These are phyloP conservation scores for Maniola hyperantus DNA, from an alignment of 2,888 invertebrate species.

Conservation along the genomic window DNA sequence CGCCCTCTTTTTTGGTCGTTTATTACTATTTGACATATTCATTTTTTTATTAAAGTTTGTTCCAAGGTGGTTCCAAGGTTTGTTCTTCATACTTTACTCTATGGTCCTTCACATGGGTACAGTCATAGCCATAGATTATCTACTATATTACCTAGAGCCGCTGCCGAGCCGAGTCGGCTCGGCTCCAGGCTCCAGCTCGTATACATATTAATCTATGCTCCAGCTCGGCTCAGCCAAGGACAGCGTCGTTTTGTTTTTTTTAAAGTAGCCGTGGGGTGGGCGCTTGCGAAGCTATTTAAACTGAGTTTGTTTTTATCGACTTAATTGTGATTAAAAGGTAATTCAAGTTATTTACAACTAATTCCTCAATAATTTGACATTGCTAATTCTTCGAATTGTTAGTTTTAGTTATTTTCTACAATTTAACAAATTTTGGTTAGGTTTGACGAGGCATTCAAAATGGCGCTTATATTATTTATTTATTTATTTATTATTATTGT, in stretches of 20 bases:
- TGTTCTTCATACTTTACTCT: too few relatives aligned
- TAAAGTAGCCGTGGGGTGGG: not conserved
- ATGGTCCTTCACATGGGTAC: too few relatives aligned
- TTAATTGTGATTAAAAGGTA: not conserved
- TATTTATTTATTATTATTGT: too few relatives aligned
- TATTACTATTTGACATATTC: slow-evolving; percentile 33
- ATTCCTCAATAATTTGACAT: not conserved
- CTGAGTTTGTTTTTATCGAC: not conserved
- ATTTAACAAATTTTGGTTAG: not conserved
- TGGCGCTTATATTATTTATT: slow-evolving; percentile 42
- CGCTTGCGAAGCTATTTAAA: not conserved
- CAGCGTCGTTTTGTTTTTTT: not conserved
- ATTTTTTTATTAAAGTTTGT: too few relatives aligned
- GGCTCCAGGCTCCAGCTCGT: too few relatives aligned
- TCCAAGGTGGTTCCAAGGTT: too few relatives aligned
- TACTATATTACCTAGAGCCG: too few relatives aligned
- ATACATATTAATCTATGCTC: too few relatives aligned
- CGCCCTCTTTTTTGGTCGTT: slow-evolving; percentile 44
- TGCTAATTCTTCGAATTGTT: not conserved
- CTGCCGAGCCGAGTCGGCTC: too few relatives aligned
- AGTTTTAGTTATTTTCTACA: not conserved
- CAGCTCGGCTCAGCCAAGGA: too few relatives aligned
- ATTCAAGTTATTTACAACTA: not conserved
- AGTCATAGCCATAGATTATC: too few relatives aligned
- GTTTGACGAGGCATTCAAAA: slow-evolving; percentile 41